Base-by-base conservation (phyloP, 2,888 invertebrate genomes). In the Nomada hirtipes region DNA sequence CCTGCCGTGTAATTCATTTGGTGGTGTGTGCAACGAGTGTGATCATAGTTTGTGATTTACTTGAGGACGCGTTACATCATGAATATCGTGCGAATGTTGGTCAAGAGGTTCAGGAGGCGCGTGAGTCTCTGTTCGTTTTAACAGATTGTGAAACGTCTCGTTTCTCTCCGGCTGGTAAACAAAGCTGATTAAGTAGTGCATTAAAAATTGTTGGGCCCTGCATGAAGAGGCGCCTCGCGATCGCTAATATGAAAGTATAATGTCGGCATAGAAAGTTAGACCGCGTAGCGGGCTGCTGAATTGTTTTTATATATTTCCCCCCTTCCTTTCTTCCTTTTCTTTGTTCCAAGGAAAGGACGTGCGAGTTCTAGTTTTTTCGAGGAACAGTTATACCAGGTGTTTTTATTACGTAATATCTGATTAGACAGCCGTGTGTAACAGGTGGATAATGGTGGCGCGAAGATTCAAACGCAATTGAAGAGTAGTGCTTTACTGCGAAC, bases 221-320 rank as follows among this genome's bases (percentile, higher is more conserved):
- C 18, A 52, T 42, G 20, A 63, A 42, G 44, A 20, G 7, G 36
- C 23, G 50, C 57, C 15, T 44, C 10, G 50, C 63, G 29, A 29
- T 64, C 29, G 64, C 60, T 23, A 59, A 42, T 70, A 79, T 70
- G 78, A 79, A 79, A 77, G 79, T 77, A 77, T 77, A 79, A 79
- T 79, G n/a, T 18, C 52, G 65, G 47, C 65, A 78, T 79, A 79
- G 79, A 79, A 79, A 79, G 79, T 77, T 78, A 63, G 76, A 11
- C 20, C 65, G 60, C 53, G 64, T 63, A 59, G 52, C n/a, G 50
- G 47, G 2, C 15, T 47, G 64, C 29, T 78, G 47, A 79, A 78
- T 78, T 52, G 36, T 15, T 47, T 44, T 44, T 60, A 36, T 36
- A 36, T 4, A 36, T 7, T 36, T 36, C 36, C 36, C 36, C 36